Conservation (phyloP, 2,888 invertebrate species). For the Eristalinus sepulchralis region DNA sequence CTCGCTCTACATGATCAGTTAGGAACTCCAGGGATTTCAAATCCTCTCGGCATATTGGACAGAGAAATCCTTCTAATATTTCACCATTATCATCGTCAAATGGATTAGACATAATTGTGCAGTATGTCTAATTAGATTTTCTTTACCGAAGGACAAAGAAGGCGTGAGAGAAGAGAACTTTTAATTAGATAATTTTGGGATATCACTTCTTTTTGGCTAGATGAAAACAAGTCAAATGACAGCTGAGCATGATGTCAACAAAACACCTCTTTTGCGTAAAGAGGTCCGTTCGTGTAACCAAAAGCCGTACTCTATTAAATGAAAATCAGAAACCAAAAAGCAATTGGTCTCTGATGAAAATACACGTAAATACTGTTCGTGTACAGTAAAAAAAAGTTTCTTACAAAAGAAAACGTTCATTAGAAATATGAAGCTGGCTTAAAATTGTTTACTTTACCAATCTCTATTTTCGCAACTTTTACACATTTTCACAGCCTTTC, state of each 20-base stretch:
- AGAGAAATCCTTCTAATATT: constrained; percentile 95
- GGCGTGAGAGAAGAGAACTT: neutral
- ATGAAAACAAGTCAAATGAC: constrained; percentile 40
- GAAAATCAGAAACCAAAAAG: too few relatives aligned
- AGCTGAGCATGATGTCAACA: constrained; percentile 31
- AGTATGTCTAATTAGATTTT: neutral
- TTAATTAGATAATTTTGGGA: constrained; percentile 21
- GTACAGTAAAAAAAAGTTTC: too few relatives aligned
- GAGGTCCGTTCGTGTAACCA: too few relatives aligned
- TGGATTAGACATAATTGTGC: constrained; percentile 75
- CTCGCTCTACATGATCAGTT: constrained; percentile 93
- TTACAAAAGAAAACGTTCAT: too few relatives aligned
- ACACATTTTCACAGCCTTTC: too few relatives aligned
- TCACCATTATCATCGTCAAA: constrained; percentile 80
- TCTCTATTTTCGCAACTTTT: too few relatives aligned
- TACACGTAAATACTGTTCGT: too few relatives aligned
- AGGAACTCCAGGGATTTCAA: constrained; percentile 91
- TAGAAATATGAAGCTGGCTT: too few relatives aligned
- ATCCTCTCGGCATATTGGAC: constrained; percentile 96
- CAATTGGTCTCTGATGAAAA: too few relatives aligned
- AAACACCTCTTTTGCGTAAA: constrained; percentile 11
- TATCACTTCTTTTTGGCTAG: neutral
- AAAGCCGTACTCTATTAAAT: too few relatives aligned
- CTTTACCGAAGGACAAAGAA: neutral
- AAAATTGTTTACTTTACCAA: too few relatives aligned